Evolutionary conservation across 2,797 vertebrate species (phyloP).

Genomic region (Semotilus atromaculatus): DNA sequence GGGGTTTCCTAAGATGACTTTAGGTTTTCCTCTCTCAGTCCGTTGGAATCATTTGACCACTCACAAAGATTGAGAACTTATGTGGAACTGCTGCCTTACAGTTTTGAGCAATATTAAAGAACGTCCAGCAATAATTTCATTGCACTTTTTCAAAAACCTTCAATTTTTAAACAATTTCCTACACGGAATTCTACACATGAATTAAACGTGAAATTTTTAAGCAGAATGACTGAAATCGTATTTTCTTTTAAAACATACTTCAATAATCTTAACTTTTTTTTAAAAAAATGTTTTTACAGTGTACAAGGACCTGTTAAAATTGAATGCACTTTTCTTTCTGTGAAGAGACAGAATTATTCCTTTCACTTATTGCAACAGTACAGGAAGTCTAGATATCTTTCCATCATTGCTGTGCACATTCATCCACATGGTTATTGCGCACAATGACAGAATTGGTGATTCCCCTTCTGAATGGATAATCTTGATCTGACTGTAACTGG

Average conservation of each 20-base stretch:
- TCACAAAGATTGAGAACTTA: neutral
- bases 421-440: neutral
- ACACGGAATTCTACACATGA: too few species aligned
- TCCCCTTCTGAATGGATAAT: neutral
- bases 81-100: neutral
- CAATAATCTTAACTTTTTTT: neutral
- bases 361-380: neutral
- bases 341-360: too few species aligned
- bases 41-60: neutral
- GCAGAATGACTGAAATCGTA: neutral
- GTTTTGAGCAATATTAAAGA: neutral
- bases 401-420: neutral
- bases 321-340: too few species aligned
- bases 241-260: neutral
- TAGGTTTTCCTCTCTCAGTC: neutral
- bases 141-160: neutral
- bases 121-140: neutral
- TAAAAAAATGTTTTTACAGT: neutral
- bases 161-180: neutral
- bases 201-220: too few species aligned
- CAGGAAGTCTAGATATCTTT: neutral
- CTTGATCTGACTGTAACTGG: neutral
- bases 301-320: neutral
- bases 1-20: neutral
- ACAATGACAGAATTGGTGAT: neutral